phyloP scores from a whole-genome alignment of 2,113 vertebrate genomes.

The Nettapus auritus region DNA sequence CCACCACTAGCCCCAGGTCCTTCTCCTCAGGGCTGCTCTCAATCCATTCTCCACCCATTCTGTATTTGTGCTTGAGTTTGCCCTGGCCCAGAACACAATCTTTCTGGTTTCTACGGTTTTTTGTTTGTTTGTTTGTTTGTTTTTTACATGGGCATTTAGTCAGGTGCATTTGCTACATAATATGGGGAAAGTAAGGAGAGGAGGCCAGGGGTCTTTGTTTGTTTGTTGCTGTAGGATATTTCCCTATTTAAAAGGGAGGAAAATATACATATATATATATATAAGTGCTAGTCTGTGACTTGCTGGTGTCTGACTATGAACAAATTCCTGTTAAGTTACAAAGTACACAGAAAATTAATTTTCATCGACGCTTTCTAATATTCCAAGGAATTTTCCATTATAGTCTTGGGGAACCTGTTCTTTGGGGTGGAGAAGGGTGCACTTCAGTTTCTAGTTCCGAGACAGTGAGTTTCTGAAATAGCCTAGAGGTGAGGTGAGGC shows the following conservation, averaged over 20 bases:
- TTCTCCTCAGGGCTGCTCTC: too few relatives aligned
- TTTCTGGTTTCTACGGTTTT: not conserved
- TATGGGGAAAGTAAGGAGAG: not conserved
- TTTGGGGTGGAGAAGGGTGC: rapidly evolving
- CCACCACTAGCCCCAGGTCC: too few relatives aligned
- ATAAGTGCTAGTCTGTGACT: not conserved
- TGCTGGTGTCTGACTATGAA: not conserved
- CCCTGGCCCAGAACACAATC: too few relatives aligned
- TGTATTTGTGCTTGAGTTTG: too few relatives aligned
- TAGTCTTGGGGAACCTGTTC: not conserved
- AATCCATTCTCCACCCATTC: too few relatives aligned
- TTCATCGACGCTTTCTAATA: not conserved
- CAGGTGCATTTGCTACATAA: not conserved
- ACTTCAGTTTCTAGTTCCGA: not conserved
- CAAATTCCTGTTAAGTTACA: not conserved
- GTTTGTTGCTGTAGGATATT: not conserved
- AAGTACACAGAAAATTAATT: not conserved
- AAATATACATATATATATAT: too few relatives aligned
- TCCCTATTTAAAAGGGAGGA: not conserved
- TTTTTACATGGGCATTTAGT: rapidly evolving
- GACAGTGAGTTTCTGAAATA: not conserved
- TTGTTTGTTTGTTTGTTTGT: too few relatives aligned
- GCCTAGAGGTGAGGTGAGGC: not conserved
- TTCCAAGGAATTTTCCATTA: not conserved
- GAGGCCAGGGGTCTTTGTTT: not conserved